Percentiles rank a stretch among this genome's conserved stretches.
phyloP scores from a whole-genome alignment of 2,888 invertebrate species.

The Chouioia cunea region DNA sequence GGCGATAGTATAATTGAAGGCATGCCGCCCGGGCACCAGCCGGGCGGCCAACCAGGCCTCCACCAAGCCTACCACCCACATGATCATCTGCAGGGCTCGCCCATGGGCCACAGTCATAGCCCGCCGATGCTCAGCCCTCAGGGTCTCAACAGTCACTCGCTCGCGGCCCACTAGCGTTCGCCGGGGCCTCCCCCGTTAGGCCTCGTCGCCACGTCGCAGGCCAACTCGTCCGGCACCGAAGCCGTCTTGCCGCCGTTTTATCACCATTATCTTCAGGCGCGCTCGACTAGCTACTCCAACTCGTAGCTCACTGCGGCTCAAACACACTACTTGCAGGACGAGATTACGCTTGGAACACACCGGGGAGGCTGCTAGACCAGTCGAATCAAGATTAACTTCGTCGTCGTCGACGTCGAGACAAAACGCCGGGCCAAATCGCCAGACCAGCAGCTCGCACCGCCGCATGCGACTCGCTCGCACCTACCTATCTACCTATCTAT shows the following conservation, averaged over 20 bases:
- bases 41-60: constrained; percentile 67
- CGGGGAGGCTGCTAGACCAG: constrained; percentile 61
- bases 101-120: constrained; percentile 82
- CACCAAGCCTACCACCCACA: constrained; percentile 82
- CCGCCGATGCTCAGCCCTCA: constrained; percentile 88
- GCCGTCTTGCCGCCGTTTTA: constrained; percentile 66
- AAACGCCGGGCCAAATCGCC: too few relatives aligned
- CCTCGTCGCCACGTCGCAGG: constrained; percentile 60
- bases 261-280: constrained; percentile 67
- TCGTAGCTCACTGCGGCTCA: constrained; percentile 60
- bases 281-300: constrained; percentile 60
- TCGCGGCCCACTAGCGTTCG: constrained; percentile 86
- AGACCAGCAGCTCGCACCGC: too few relatives aligned
- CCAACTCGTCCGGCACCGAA: constrained; percentile 57
- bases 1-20: constrained; percentile 91
- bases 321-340: constrained; percentile 42
- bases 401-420: too few relatives aligned
- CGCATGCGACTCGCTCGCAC: too few relatives aligned
- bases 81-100: constrained; percentile 87
- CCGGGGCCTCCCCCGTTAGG: constrained; percentile 68
- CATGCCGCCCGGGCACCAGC: constrained; percentile 77
- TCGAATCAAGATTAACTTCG: too few relatives aligned
- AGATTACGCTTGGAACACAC: constrained; percentile 56
- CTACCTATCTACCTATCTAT: too few relatives aligned
- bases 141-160: constrained; percentile 81